Base-by-base conservation (phyloP, 92 coral and sea anemone species). In the Phymanthus crucifer region DNA sequence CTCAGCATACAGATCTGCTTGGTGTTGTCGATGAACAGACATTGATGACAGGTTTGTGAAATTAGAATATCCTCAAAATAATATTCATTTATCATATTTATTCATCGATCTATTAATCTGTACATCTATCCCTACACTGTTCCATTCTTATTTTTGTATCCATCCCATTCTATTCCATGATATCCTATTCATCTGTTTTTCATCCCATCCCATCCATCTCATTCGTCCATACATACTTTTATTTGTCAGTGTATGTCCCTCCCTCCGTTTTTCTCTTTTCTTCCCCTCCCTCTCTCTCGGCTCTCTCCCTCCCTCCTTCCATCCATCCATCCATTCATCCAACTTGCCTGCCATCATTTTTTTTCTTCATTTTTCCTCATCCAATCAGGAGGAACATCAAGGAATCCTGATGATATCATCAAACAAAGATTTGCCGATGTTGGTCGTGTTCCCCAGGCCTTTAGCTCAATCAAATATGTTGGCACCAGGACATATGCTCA, bases 381-480 rank as follows among this genome's bases (percentile, higher is more conserved):
- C 43, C 43, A 38, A 38, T 0, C 33, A 81, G 73, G 74, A 37
- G 85, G 61, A 9, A 6, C 73, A 4, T 69, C 86, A 24, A 95
- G 82, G 73, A 88, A 94, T 57, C 97, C 99, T 50, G 93, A 96
- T 71, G 99, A 93, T 75, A 88, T 96, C 40, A 72, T 96, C 73
- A 93, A 96, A 87, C 94, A 96, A 77, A 84, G 99, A 43, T 96
- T 96, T 93, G 91, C 98, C 7, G 93, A 87, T 85, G 87, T 89
- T 46, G 93, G 97, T 61, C 87, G 94, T 69, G 34, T 89, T 72
- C 99, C 99, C 21, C 93, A 89, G 77, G 99, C 99, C 32, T 96
- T 96, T 70, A 96, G 99, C 75, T 96, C 94, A 29, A 93, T 96
- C 74, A 88, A 81, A 69, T 96, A 96, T 74, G 80, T 96, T 16